phyloP scores from a whole-genome alignment of 2,797 vertebrate genomes.

The Hippocampus kuda region DNA sequence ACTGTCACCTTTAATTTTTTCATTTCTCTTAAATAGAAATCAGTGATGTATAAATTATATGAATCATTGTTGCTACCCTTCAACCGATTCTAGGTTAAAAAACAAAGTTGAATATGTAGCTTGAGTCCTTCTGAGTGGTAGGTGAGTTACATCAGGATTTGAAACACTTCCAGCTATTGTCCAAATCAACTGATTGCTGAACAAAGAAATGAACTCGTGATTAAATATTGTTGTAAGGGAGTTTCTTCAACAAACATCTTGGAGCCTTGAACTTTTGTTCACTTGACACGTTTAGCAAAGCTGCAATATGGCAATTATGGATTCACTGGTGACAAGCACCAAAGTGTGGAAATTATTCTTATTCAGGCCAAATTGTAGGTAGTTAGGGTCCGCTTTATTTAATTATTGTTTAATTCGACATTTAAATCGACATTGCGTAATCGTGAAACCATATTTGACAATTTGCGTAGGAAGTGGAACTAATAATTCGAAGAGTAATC shows the following conservation, averaged over 20 bases:
- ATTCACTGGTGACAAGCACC: not conserved
- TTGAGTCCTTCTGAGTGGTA: not conserved
- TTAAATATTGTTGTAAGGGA: not conserved
- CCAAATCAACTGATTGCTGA: not conserved
- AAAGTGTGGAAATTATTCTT: not conserved
- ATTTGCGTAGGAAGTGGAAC: constrained; percentile 28
- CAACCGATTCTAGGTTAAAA: not conserved
- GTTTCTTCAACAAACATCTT: not conserved
- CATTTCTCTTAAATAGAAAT: too few species aligned
- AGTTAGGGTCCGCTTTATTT: too few species aligned
- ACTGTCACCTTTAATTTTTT: too few species aligned
- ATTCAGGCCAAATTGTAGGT: not conserved
- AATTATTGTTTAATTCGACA: too few species aligned
- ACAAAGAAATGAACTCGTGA: not conserved
- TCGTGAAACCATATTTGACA: not conserved
- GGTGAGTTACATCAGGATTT: too few species aligned
- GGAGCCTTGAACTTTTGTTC: too few species aligned
- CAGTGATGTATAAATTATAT: too few species aligned
- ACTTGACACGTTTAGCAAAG: too few species aligned
- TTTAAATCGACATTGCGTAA: too few species aligned
- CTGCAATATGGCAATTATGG: too few species aligned
- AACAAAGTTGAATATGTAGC: not conserved
- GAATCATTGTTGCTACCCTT: not conserved
- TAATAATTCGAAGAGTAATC: not conserved
- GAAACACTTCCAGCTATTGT: too few species aligned